Conservation (phyloP, 1,140 invertebrate genomes). For the Aphelinus certus region DNA sequence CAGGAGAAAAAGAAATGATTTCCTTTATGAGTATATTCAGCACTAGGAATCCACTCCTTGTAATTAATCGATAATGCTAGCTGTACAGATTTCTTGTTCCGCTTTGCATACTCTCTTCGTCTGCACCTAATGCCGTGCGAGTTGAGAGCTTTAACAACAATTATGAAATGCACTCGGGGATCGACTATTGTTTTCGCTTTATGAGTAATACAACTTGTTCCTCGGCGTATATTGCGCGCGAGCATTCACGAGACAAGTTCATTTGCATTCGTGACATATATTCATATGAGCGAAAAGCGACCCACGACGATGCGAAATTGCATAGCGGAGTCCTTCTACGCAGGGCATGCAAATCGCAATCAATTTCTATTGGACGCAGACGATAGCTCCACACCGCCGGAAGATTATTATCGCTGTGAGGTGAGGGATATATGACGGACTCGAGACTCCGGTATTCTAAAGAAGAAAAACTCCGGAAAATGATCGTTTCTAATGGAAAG, state of each 20-base stretch:
- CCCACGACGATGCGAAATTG: background rate
- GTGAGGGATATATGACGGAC: too few species aligned
- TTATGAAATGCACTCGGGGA: background rate
- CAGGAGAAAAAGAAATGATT: too few species aligned
- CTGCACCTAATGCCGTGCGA: background rate
- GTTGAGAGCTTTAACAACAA: too few species aligned
- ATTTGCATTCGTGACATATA: conserved; percentile 16
- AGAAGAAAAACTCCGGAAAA: too few species aligned
- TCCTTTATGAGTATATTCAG: too few species aligned
- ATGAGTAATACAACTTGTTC: conserved; percentile 15
- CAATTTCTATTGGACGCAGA: conserved; percentile 48
- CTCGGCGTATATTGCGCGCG: background rate
- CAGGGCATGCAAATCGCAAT: conserved; percentile 34
- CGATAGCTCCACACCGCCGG: conserved; percentile 33
- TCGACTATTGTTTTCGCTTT: background rate
- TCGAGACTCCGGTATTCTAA: too few species aligned
- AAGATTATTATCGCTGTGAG: conserved; percentile 47
- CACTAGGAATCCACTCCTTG: too few species aligned
- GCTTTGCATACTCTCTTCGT: background rate
- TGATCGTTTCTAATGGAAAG: too few species aligned
- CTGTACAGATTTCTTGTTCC: background rate
- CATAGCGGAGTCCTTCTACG: background rate
- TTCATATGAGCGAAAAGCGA: background rate
- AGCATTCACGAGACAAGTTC: conserved; percentile 1
- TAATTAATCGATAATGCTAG: too few species aligned